Evolutionary conservation across 2,888 invertebrate genomes (phyloP), one percentile per base, ranked within the genome.

Genomic region (Thymelicus acteon): DNA sequence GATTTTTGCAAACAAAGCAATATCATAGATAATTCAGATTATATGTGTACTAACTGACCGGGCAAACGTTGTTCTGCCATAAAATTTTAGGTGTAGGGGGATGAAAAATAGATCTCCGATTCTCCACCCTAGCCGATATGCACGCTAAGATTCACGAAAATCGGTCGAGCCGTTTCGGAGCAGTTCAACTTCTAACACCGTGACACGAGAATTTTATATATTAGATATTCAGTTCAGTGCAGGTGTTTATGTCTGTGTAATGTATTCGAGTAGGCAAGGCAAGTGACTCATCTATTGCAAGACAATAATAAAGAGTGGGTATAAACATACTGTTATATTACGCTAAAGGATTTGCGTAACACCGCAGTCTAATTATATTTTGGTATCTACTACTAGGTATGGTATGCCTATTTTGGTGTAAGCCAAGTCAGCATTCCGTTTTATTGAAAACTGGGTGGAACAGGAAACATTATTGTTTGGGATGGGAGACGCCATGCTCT

Each of bases 401-500:
- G 15, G 15, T 49, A 52, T 7, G 19, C 49, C 49, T 19, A 19
- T 7, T n/a, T 44, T 44, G 7, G 49, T 57, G 52, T 54, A 71
- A 60, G 47, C 66, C 48, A 68, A 70, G 52, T 52, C 62, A 19
- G 31, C 67, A 72, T 73, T 70, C 67, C 52, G 63, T 52, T 52
- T 52, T 52, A 52, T 61, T 72, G 57, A 64, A 72, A 67, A 62
- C 62, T 75, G 81, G 87, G 86, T 79, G 82, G 72, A 82, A 77
- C 86, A 83, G 87, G 87, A 88, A 83, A 79, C 78, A 79, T 79
- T 77, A 80, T 82, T 81, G 80, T 84, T 78, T 82, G 79, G 80
- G 78, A 77, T 82, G 79, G 80, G 78, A 77, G 73, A 79, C 75
- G 78, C 69, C 74, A 73, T 76, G 76, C 78, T 80, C 80, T 77